These are phyloP conservation scores for Coleophora flavipennella DNA, from an alignment of 2,888 invertebrate species.

Conservation along the genomic window DNA sequence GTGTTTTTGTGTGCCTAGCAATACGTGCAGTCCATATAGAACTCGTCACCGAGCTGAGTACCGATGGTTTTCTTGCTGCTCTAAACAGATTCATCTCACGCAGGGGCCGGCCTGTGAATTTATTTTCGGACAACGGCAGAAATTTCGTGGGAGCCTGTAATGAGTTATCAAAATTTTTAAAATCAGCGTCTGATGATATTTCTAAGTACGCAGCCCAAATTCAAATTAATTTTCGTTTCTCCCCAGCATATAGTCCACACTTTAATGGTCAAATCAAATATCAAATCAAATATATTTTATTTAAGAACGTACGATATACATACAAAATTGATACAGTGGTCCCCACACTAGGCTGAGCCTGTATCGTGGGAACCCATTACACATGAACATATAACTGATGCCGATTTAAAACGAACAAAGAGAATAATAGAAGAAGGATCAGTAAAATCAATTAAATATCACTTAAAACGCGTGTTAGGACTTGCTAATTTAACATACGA, in stretches of 20 bases:
- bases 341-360: too few species aligned
- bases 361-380: too few species aligned
- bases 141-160: constrained; percentile 9
- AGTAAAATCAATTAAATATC: constrained; percentile 1
- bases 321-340: too few species aligned
- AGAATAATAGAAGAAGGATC: constrained; percentile 2
- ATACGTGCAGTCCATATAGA: constrained; percentile 5
- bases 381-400: too few species aligned
- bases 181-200: background rate
- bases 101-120: background rate
- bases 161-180: constrained; percentile 4
- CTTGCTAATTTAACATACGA: constrained; percentile 4
- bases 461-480: constrained; percentile 5
- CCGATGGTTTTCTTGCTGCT: constrained; percentile 2
- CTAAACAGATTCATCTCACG: constrained; percentile 2
- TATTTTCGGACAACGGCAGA: constrained; percentile 11
- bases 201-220: background rate
- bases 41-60: constrained; percentile 5
- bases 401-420: too few species aligned
- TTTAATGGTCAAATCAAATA: constrained; percentile 1
- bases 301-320: too few species aligned
- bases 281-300: too few species aligned
- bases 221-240: constrained; percentile 8
- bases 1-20: constrained; percentile 5
- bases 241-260: constrained; percentile 6